Evolutionary conservation across 2,797 vertebrate genomes (phyloP).

Genomic region (Meda fulgida): DNA sequence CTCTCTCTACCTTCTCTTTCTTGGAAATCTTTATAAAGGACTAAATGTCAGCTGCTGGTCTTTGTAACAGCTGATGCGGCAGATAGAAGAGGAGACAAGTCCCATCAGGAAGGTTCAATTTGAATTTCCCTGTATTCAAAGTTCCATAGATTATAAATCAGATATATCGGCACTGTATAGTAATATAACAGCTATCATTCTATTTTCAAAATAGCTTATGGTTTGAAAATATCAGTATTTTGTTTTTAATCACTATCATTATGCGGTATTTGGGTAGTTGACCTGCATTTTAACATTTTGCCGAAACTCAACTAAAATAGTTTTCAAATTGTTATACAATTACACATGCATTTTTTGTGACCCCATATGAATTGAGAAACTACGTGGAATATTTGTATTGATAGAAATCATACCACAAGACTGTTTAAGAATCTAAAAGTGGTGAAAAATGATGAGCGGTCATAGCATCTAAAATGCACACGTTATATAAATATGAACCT

Average conservation of each 20-base stretch:
- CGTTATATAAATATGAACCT: not conserved
- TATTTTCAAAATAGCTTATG: slow-evolving; percentile 5
- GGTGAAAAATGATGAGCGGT: not conserved
- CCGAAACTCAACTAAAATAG: not conserved
- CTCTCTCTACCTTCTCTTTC: not conserved
- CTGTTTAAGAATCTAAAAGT: not conserved
- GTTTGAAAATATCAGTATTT: not conserved
- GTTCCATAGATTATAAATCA: too few species aligned
- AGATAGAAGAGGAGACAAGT: slow-evolving; percentile 15
- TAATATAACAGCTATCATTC: not conserved
- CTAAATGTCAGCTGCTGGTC: slow-evolving; percentile 35
- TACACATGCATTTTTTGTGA: not conserved
- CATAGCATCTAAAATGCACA: not conserved
- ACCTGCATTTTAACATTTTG: slow-evolving; percentile 17
- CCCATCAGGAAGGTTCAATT: slow-evolving; percentile 1
- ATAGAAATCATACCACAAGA: not conserved
- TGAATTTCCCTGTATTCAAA: too few species aligned
- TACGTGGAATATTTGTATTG: not conserved
- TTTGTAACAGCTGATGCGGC: slow-evolving; percentile 15
- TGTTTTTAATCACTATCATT: slow-evolving; percentile 2
- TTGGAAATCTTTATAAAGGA: slow-evolving; percentile 29
- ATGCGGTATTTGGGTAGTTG: slow-evolving; percentile 1
- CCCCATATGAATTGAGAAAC: not conserved
- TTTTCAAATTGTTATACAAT: not conserved
- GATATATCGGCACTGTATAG: not conserved